Percentiles rank a stretch among this genome's conserved stretches.
These are phyloP conservation scores for Thryonomys swinderianus DNA, from an alignment of 2,113 vertebrate genomes.

Conservation along the genomic window DNA sequence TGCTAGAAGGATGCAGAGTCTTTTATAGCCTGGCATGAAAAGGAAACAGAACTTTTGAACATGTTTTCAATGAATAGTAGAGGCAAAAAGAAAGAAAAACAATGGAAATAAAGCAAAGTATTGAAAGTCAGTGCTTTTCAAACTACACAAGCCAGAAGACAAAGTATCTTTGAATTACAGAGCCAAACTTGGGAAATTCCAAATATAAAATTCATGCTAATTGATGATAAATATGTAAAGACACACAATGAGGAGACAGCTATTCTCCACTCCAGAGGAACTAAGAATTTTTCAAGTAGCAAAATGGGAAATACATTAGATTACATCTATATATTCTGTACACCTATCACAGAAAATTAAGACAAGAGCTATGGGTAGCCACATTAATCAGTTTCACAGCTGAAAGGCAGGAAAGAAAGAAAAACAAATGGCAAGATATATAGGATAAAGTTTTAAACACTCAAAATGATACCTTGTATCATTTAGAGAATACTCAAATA, in stretches of 20 bases:
- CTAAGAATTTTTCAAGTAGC: not conserved
- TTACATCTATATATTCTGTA: not conserved
- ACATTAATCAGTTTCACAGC: not conserved
- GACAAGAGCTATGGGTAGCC: not conserved
- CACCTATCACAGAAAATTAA: not conserved
- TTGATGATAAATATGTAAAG: not conserved
- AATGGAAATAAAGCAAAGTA: not conserved
- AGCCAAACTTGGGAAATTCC: not conserved
- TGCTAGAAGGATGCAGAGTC: not conserved
- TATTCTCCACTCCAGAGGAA: not conserved
- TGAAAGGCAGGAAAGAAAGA: not conserved
- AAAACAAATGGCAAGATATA: not conserved
- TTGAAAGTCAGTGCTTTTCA: not conserved
- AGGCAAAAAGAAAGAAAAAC: not conserved
- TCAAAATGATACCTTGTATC: not conserved
- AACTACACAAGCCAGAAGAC: not conserved
- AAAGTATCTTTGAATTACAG: constrained; percentile 26
- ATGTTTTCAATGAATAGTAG: not conserved
- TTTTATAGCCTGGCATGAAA: not conserved
- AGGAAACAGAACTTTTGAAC: not conserved
- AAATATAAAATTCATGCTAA: not conserved
- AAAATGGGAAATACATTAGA: not conserved
- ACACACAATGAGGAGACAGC: not conserved
- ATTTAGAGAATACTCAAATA: not conserved
- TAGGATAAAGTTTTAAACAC: not conserved